phyloP scores from a whole-genome alignment of 35 echinoderm and acorn worm genomes.

The Hemicentrotus pulcherrimus region DNA sequence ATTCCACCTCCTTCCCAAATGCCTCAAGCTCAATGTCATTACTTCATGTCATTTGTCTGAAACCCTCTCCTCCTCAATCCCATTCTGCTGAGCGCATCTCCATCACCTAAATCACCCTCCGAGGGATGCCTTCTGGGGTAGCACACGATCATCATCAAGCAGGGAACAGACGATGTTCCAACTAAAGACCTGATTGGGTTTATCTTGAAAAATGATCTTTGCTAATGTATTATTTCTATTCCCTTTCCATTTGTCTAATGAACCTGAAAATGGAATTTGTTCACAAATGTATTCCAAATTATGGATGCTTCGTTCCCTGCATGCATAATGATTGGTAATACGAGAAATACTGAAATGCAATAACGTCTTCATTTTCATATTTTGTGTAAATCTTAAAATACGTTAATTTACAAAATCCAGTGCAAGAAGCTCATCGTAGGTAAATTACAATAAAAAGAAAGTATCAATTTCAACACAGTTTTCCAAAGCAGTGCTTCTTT shows the following conservation, averaged over 20 bases:
- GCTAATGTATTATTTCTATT: background rate
- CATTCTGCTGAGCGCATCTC: background rate
- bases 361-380: background rate
- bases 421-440: too few species aligned
- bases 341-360: background rate
- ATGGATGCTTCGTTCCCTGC: background rate
- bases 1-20: background rate
- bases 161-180: background rate
- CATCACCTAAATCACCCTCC: background rate
- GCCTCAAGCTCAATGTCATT: constrained; percentile 7
- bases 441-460: too few species aligned
- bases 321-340: background rate
- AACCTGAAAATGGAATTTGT: background rate
- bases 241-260: background rate
- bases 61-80: constrained; percentile 7
- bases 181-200: background rate
- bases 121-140: background rate
- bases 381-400: too few species aligned
- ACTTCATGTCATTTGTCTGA: constrained; percentile 11
- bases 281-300: background rate
- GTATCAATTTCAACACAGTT: too few species aligned
- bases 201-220: background rate
- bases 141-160: background rate
- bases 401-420: too few species aligned
- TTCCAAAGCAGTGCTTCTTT: too few species aligned